Base-by-base conservation (phyloP, 2,113 vertebrate genomes). In the Rana temporaria region DNA sequence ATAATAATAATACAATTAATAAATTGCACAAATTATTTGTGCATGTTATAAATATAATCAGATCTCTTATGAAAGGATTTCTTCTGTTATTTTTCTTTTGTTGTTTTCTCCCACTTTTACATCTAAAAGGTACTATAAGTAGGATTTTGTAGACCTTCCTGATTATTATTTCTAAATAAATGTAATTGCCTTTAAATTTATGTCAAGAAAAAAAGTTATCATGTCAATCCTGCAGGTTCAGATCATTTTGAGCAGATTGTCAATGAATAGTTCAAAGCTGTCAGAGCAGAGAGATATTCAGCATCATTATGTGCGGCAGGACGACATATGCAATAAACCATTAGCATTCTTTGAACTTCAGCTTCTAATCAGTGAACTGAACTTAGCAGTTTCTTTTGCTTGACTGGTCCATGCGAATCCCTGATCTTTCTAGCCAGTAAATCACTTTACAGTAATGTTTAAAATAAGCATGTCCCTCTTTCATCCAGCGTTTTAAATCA, bases 401-500 rank as follows among this genome's bases (percentile, higher is more conserved):
- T 96, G 95, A 96, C 93, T 93, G 89, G 92, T 92, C 93, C 92
- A 93, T 91, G 94, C 96, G 95, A 94, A 91, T 86, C 74, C 88
- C 90, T 95, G 96, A 92, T 95, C 96, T 94, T 94, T 96, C 95
- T 95, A 91, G 95, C 90, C 89, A 80, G 95, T 96, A 97, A 97
- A 95, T 97, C 95, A 97, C 93, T 94, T 94, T 93, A 94, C 93
- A 94, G 90, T 92, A 87, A 91, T 92, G 94, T 95, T 96, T 96
- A 96, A 81, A 95, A 95, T 90, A 87, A 95, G 95, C 93, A 95
- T 90, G 93, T 96, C 95, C 94, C 94, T 92, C 95, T 94, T 93
- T 94, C 92, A 92, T 96, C 95, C 95, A 93, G 95, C 95, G 95
- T 97, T 96, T 97, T 94, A 98, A 96, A 94, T 89, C 81, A 95